Evolutionary conservation across 2,113 vertebrate genomes (phyloP).

Genomic region (Cottus gobio): DNA sequence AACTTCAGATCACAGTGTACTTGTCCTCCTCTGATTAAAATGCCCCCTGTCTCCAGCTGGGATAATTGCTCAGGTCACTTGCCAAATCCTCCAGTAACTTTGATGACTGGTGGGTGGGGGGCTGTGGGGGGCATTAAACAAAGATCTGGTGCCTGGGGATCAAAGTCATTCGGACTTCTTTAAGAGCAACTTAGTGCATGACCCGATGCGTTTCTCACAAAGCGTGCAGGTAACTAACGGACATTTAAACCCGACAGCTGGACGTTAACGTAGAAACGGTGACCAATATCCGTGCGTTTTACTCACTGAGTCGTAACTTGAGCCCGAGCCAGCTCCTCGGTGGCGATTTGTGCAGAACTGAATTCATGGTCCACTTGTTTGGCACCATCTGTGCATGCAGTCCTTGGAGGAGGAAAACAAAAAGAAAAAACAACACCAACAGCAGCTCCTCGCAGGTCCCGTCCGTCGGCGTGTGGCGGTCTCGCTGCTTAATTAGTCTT

Average conservation of each 20-base stretch:
- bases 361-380: constrained; percentile 84
- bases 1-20: constrained; percentile 31
- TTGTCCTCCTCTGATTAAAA: constrained; percentile 36
- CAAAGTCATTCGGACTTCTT: constrained; percentile 26
- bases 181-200: neutral
- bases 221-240: constrained; percentile 21
- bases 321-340: constrained; percentile 83
- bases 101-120: constrained; percentile 25
- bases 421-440: neutral
- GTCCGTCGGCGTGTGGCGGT: neutral
- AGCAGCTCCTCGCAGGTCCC: constrained; percentile 7
- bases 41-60: constrained; percentile 43
- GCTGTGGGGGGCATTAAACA: constrained; percentile 18
- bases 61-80: constrained; percentile 50
- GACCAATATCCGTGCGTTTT: constrained; percentile 2
- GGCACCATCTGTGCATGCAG: constrained; percentile 76
- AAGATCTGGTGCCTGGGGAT: constrained; percentile 42
- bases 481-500: constrained; percentile 9
- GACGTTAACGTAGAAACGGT: neutral
- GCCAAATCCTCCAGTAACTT: constrained; percentile 62
- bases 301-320: constrained; percentile 81
- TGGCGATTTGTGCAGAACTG: constrained; percentile 81
- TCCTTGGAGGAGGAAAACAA: constrained; percentile 4
- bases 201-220: constrained; percentile 5
- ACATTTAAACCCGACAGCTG: neutral